Evolutionary conservation across 2,888 invertebrate genomes (phyloP), one percentile per base, ranked within the genome.

Genomic region (Auanema freiburgensis): DNA sequence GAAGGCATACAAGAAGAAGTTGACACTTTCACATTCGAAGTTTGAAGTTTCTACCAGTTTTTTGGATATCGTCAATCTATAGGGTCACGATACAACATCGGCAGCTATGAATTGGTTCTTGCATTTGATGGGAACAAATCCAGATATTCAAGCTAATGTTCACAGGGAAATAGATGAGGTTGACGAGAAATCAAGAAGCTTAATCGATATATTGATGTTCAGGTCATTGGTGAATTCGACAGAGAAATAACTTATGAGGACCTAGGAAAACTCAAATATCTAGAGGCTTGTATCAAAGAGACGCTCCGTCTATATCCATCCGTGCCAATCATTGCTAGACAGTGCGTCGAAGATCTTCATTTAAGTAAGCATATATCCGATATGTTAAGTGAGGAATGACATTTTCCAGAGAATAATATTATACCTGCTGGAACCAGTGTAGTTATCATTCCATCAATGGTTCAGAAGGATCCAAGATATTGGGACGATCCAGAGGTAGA

Each of bases 91-190:
- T 81, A 91, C 91, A 10, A 91, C 91, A 0, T 90, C 91, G 14
- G 91, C 93, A 41, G 92, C 91, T 0, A 91, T 92, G 73, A 92
- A 91, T 84, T 94, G 93, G 87, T 90, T 91, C 72, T 87, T 92
- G 5, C 91, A 91, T 74, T 87, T 92, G 80, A 89, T 93, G 84
- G 93, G 92, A 2, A 87, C 90, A 41, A 89, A 93, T 82, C 90
- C 90, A 53, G 88, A 91, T 12, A 89, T 93, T 52, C 93, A 94
- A 85, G 77, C 84, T 40, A 85, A 85, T 71, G 84, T 87, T 0
- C 85, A 87, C n/a, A 65, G 83, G 41, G 86, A 86, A 71, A 66
- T 86, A 52, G 86, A 82, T 60, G 75, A 80, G 44, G 64, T 52
- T 23, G 4, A n/a, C n/a, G n/a, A n/a, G 21, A 6, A 18, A 5